Evolutionary conservation across 2,888 invertebrate species (phyloP), one percentile per base, ranked within the genome.

Genomic region (Andrena trimmerana): DNA sequence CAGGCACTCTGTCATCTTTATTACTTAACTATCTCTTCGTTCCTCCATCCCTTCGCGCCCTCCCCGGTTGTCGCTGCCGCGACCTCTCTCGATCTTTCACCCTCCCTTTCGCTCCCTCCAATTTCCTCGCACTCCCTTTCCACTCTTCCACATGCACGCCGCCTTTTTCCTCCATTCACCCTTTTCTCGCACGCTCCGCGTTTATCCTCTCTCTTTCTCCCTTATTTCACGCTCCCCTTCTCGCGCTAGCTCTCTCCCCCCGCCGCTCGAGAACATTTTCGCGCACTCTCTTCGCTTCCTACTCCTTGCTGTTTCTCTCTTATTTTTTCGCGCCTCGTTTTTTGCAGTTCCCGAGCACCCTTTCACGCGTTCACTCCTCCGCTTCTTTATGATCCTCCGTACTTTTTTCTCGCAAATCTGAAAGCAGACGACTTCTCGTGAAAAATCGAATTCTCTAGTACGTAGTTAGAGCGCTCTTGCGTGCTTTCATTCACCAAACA

Each of bases 241-340:
- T 57, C 57, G 36, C 63, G 48, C 63, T 29, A n/a, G 36, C 10
- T 36, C 52, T 65, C 57, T 24, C 33, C 2, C 59, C 59, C 13
- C n/a, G 3, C 52, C 52, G 60, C 50, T 69, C 54, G 27, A 78
- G 68, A 48, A 68, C 27, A 27, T 59, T 74, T 48, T 63, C 54
- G 10, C 75, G 4, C 57, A 50, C 59, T 5, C 29, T n/a, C 63
- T 36, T 10, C 24, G 29, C 16, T 13, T 67, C n/a, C 20, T 29
- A 29, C 59, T 20, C 42, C 65, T 36, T 57, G 27, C 73, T 59
- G 20, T 57, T n/a, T 24, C n/a, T n/a, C n/a, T 3, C 10, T 42
- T 42, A 42, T 42, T 42, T 42, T 16, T 42, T 29, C 27, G 2
- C 8, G 13, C 62, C 50, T 20, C 24, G n/a, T 4, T 33, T 52